phyloP scores from a whole-genome alignment of 1,140 invertebrate genomes.

The Euwallacea fornicatus region DNA sequence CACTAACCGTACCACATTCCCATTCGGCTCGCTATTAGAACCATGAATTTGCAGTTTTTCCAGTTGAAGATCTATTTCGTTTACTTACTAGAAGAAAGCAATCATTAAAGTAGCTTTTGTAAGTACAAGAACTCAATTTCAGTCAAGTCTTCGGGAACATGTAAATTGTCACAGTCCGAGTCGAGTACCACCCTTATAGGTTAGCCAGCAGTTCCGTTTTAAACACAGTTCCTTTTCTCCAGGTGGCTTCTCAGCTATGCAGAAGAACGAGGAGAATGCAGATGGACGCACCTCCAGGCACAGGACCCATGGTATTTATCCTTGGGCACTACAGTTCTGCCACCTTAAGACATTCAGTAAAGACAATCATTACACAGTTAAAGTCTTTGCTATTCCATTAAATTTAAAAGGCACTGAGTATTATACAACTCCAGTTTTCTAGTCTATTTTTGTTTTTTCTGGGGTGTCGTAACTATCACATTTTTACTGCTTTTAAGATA shows the following conservation, averaged over 20 bases:
- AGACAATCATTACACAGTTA: conserved; percentile 56
- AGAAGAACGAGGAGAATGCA: conserved; percentile 46
- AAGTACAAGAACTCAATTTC: background rate
- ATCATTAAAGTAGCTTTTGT: conserved; percentile 4
- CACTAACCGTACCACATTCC: conserved; percentile 49
- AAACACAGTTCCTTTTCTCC: conserved; percentile 55
- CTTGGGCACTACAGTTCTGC: conserved; percentile 61
- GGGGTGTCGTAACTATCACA: conserved; percentile 21
- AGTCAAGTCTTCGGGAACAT: too few relatives aligned
- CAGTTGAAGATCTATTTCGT: background rate
- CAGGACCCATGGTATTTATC: conserved; percentile 66
- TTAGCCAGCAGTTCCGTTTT: conserved; percentile 51
- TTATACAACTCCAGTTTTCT: conserved; percentile 27
- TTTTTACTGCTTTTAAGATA: conserved; percentile 15
- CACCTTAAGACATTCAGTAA: conserved; percentile 48
- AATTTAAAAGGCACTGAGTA: conserved; percentile 7
- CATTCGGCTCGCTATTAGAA: conserved; percentile 44
- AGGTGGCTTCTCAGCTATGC: conserved; percentile 51
- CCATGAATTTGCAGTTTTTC: conserved; percentile 15
- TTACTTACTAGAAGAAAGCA: too few relatives aligned
- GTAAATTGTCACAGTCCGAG: conserved; percentile 9
- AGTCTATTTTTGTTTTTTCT: conserved; percentile 17
- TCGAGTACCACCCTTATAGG: conserved; percentile 52
- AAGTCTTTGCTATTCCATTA: conserved; percentile 24
- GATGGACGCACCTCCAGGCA: conserved; percentile 56